A percentile compares a stretch with the other conserved stretches of the same genome.
Conservation (phyloP, 2,797 vertebrate genomes). For the Chloroceryle inda region DNA sequence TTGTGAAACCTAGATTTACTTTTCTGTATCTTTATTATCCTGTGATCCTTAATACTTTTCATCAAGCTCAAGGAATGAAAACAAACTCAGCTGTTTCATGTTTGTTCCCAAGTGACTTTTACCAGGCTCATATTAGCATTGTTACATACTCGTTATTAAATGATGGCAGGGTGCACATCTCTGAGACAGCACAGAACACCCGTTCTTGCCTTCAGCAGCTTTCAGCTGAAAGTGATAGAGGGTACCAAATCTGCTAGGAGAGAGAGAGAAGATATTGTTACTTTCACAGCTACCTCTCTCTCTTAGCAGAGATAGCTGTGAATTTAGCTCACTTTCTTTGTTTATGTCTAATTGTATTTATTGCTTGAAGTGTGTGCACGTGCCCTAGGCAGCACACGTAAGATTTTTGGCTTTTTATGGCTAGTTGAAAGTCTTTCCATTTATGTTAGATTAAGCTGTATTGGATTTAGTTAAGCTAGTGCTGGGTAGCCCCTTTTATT, state of each 20-base stretch:
- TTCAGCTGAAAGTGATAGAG: neutral
- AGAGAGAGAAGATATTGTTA: neutral
- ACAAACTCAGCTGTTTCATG: constrained; percentile 36
- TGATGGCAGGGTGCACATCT: neutral
- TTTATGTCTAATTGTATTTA: neutral
- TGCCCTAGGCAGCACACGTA: neutral
- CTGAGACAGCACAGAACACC: neutral
- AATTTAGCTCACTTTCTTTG: neutral
- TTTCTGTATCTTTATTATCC: neutral
- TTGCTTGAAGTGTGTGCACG: neutral
- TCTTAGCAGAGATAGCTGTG: neutral
- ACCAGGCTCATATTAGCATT: neutral
- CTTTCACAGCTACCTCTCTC: neutral
- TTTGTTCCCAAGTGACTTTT: neutral
- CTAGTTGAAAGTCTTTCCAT: neutral
- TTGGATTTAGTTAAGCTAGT: constrained; percentile 31
- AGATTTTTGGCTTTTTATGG: constrained; percentile 7
- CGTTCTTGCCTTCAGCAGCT: neutral
- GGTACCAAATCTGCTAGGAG: neutral
- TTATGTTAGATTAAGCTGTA: neutral
- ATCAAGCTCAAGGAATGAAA: constrained; percentile 16
- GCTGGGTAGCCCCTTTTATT: neutral
- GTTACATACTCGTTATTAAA: neutral
- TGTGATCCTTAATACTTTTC: constrained; percentile 19
- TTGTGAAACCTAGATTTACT: constrained; percentile 9